Percentiles rank a stretch among this genome's conserved stretches.
phyloP scores from a whole-genome alignment of 2,797 vertebrate genomes.

The Danio albolineatus region DNA sequence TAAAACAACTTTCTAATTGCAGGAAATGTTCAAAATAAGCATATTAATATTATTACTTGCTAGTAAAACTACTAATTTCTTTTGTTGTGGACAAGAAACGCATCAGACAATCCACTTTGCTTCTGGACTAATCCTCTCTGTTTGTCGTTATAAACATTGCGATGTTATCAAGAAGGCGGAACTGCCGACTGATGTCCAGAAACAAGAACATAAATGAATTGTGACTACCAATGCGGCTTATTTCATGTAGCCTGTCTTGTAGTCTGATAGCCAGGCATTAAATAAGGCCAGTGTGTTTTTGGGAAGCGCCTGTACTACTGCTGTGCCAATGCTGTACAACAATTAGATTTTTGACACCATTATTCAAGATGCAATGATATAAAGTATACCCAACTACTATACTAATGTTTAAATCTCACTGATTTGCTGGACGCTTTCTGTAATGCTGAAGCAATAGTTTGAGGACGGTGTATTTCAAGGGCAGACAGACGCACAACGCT shows the following conservation, averaged over 20 bases:
- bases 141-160: no score
- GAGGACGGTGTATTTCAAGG: constrained; percentile 28
- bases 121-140: no score
- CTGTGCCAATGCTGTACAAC: not conserved
- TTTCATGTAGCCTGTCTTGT: no score
- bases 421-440: not conserved
- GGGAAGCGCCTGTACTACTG: not conserved
- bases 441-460: not conserved
- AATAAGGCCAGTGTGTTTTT: not conserved
- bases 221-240: not conserved
- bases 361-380: not conserved
- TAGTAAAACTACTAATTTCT: no score
- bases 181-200: no score
- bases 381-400: not conserved
- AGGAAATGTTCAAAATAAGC: no score
- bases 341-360: not conserved
- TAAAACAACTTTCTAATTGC: no score
- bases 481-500: constrained; percentile 39
- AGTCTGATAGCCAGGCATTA: not conserved
- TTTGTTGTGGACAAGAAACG: no score
- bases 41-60: no score
- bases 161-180: no score
- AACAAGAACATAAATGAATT: no score
- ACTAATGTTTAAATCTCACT: not conserved
- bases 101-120: no score